A percentile compares a stretch with the other conserved stretches of the same genome.
phyloP scores from a whole-genome alignment of 2,113 vertebrate genomes.

The Gavia stellata region DNA sequence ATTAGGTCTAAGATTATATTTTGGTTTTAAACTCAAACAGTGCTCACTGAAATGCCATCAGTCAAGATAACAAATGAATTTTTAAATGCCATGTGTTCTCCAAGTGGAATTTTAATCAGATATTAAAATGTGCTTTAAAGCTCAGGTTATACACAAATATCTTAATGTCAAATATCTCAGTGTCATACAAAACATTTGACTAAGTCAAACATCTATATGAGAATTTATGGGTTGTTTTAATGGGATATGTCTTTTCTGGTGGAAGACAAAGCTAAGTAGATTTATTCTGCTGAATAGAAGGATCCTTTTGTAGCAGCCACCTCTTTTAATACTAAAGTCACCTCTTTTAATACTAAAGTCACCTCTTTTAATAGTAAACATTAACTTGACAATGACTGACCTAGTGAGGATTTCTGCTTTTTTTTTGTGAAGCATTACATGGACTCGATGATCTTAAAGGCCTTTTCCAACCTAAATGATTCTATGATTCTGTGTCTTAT shows the following conservation, averaged over 20 bases:
- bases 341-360: neutral
- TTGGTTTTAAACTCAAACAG: slow-evolving; percentile 18
- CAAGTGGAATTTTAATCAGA: slow-evolving; percentile 40
- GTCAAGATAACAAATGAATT: slow-evolving; percentile 28
- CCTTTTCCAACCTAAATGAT: neutral
- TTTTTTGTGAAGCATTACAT: neutral
- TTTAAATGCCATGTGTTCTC: slow-evolving; percentile 24
- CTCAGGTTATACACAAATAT: slow-evolving; percentile 10
- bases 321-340: neutral
- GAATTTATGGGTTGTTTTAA: neutral
- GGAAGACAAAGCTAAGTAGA: neutral
- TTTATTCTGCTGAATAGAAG: neutral
- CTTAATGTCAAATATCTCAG: neutral
- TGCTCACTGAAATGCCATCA: slow-evolving; percentile 28
- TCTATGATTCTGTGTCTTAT: neutral
- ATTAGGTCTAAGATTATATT: slow-evolving; percentile 15
- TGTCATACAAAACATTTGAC: neutral
- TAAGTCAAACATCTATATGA: neutral
- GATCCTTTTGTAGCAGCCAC: neutral
- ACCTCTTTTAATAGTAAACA: neutral
- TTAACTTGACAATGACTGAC: neutral
- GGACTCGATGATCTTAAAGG: neutral
- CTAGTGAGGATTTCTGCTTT: neutral
- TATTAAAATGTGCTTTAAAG: neutral
- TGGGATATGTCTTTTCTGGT: neutral